Evolutionary conservation across 2,888 invertebrate species (phyloP), one percentile per base, ranked within the genome.

Genomic region (Eumacrocentrus americanus): DNA sequence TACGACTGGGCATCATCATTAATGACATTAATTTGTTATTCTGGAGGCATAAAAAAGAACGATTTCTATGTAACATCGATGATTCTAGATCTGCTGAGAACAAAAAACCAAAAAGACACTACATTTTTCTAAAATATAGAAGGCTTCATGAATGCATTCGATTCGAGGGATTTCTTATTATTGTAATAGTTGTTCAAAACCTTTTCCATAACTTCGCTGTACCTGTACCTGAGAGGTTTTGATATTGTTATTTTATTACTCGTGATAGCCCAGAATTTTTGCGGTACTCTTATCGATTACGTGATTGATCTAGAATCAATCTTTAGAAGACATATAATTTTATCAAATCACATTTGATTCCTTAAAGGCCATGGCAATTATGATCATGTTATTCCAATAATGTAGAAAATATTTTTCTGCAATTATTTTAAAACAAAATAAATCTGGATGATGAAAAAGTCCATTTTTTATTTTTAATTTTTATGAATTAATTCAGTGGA

Each of bases 1-100:
- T n/a, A 92, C 97, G 0, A 85, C 95, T 71, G 93, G 96, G 2
- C 98, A 98, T 82, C 95, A 95, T 83, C 92, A 85, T 79, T 75
- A 72, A 80, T 64, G 22, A 14, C 20, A 25, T 52, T 50, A 52
- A 38, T n/a, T 22, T 16, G 14, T 54, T 18, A 59, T 55, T 58
- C 60, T 35, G 14, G 23, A 34, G 18, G 18, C 56, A 37, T 16
- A 38, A 22, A 48, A 29, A 42, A 2, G n/a, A 23, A 23, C 42
- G n/a, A 25, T 4, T 46, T 44, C 23, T 44, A 35, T 55, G 9
- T 34, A 22, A 6, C n/a, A 12, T 23, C 20, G 38, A 37, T 23
- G 23, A 52, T 22, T 9, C 3, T 34, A 35, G 5, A 18, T 14
- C 7, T 7, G 6, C 5, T 3, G 12, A 22, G 12, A 9, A 18